Conservation (phyloP, 2,797 vertebrate genomes). For the Pangasius krempfi region DNA sequence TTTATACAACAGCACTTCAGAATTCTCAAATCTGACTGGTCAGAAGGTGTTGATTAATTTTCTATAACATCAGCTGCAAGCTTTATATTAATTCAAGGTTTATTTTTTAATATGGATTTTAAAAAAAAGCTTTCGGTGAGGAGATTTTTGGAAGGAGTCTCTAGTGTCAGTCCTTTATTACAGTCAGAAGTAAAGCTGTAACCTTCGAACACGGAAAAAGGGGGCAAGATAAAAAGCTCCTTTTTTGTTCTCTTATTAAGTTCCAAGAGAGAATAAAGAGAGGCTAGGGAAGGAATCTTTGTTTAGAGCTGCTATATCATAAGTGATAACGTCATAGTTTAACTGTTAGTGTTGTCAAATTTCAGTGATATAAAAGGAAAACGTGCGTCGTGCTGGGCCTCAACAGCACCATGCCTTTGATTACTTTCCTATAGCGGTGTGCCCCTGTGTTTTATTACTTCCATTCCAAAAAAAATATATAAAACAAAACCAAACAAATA, state of each 20-base stretch:
- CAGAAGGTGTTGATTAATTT: not conserved
- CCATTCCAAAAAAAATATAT: not conserved
- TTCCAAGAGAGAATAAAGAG: not conserved
- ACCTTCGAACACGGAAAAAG: not conserved
- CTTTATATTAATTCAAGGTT: not conserved
- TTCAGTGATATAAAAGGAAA: not conserved
- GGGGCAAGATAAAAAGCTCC: not conserved
- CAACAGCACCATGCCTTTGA: not conserved
- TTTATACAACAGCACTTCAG: not conserved
- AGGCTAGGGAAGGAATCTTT: not conserved
- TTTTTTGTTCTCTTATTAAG: not conserved
- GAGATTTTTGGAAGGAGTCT: not conserved
- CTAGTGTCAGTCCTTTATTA: too few species aligned
- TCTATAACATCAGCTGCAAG: not conserved
- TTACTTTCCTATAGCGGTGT: not conserved
- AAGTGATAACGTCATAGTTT: too few species aligned
- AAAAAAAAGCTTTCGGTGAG: not conserved
- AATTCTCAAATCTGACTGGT: too few species aligned
- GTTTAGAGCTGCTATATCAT: not conserved
- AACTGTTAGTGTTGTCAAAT: not conserved
- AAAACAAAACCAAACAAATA: constrained; percentile 2
- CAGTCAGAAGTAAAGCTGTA: not conserved
- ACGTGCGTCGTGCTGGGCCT: not conserved
- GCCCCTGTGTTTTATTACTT: not conserved
- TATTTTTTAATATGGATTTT: not conserved